These are phyloP conservation scores for Garra rufa DNA, from an alignment of 2,113 vertebrate genomes.

Conservation along the genomic window DNA sequence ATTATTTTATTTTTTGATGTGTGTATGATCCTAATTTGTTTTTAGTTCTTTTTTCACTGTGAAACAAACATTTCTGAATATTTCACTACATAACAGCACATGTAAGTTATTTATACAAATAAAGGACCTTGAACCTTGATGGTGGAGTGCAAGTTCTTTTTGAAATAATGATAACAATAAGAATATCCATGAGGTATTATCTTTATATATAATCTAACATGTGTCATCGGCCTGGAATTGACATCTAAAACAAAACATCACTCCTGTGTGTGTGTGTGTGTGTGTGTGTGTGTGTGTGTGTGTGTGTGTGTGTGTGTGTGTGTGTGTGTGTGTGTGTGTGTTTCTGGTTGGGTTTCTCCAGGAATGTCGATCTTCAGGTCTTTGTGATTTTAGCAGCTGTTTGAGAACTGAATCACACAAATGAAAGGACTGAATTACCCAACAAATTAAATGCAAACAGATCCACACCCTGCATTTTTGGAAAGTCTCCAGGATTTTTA, in stretches of 20 bases:
- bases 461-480: background rate
- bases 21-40: too few species aligned
- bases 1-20: too few species aligned
- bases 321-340: background rate
- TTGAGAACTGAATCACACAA: constrained; percentile 22
- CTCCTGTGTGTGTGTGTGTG: background rate
- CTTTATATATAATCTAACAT: background rate
- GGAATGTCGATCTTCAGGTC: background rate
- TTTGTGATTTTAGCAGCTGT: constrained; percentile 2
- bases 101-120: background rate
- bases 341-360: constrained; percentile 5
- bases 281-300: background rate
- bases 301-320: background rate
- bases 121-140: background rate
- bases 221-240: background rate
- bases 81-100: too few species aligned
- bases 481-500: background rate
- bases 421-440: background rate
- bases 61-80: too few species aligned
- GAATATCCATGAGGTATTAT: background rate
- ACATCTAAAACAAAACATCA: background rate
- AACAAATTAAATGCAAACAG: background rate
- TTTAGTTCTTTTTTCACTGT: too few species aligned
- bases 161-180: background rate
- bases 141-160: background rate